Percentiles rank a stretch among this genome's conserved stretches.
Conservation (phyloP, 2,888 invertebrate species). For the Drosophila meridiana region DNA sequence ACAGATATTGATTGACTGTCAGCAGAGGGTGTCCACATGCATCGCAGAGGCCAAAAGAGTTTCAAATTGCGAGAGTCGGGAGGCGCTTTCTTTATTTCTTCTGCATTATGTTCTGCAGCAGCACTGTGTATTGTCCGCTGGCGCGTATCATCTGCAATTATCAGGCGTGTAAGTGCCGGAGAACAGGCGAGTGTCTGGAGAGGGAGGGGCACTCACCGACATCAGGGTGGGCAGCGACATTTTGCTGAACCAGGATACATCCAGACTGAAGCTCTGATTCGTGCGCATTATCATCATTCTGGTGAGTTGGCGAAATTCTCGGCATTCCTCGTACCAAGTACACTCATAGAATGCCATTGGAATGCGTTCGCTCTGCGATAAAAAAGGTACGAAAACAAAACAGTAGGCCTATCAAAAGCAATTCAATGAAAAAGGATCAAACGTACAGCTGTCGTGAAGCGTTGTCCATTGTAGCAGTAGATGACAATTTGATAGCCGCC, state of each 20-base stretch:
- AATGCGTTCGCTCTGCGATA: conserved; percentile 68
- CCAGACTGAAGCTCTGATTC: conserved; percentile 62
- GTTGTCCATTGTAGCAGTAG: conserved; percentile 81
- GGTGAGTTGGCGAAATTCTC: conserved; percentile 70
- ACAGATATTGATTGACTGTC: conserved; percentile 46
- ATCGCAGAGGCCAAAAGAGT: background rate
- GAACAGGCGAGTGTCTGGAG: background rate
- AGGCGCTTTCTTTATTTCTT: conserved; percentile 39
- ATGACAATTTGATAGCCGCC: conserved; percentile 74
- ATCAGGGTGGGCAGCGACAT: conserved; percentile 81
- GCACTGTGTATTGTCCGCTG: conserved; percentile 80
- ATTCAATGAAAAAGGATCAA: conserved; percentile 2
- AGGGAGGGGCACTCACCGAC: conserved; percentile 62
- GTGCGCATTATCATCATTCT: conserved; percentile 81
- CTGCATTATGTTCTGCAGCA: conserved; percentile 72
- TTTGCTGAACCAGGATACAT: conserved; percentile 80
- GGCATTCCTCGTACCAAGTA: conserved; percentile 75
- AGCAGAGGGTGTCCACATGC: background rate
- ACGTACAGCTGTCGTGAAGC: conserved; percentile 64
- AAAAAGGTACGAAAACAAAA: conserved; percentile 19
- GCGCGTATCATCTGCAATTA: conserved; percentile 76
- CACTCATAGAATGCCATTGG: conserved; percentile 74
- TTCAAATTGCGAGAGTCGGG: background rate
- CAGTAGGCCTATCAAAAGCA: conserved; percentile 1
- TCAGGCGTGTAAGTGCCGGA: background rate